Evolutionary conservation across 2,113 vertebrate species (phyloP).

Genomic region (cattle (Bos taurus)): ARS-UCD2.0 NC_037344.1:45145501-45146000

Average conservation of each 20-base stretch:
- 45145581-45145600: not conserved
- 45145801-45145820: not conserved
- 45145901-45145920: not conserved
- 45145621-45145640: not conserved
- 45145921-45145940: not conserved
- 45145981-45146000: not conserved
- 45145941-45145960: not conserved
- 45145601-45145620: not conserved
- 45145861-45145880: not conserved
- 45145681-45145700: not conserved
- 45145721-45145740: not conserved
- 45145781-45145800: not conserved
- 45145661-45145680: not conserved
- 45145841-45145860: fast-evolving
- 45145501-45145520: not conserved
- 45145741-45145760: not conserved
- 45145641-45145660: not conserved
- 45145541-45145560: not conserved
- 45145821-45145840: fast-evolving
- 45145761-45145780: not conserved
- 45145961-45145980: not conserved
- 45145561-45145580: not conserved
- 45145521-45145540: not conserved
- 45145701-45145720: not conserved
- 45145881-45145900: not conserved